Percentiles rank a stretch among this genome's conserved stretches.
These are phyloP conservation scores for Drosophila mettleri DNA, from an alignment of 2,888 invertebrate species.

Conservation along the genomic window DNA sequence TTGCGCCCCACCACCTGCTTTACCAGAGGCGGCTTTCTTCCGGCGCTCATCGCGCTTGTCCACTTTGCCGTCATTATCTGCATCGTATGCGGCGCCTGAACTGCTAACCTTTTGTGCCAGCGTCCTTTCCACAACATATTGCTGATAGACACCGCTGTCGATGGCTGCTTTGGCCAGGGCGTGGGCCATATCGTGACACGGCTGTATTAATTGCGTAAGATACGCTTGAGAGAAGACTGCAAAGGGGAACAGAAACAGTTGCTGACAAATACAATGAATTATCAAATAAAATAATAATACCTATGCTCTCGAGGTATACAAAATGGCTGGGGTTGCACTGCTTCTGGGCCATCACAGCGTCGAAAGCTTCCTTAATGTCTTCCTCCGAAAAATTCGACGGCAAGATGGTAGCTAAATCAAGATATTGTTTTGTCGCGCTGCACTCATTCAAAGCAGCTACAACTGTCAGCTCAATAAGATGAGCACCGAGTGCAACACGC, in stretches of 20 bases:
- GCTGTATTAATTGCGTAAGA: constrained; percentile 88
- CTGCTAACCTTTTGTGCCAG: constrained; percentile 81
- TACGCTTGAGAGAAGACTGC: constrained; percentile 88
- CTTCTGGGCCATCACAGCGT: constrained; percentile 87
- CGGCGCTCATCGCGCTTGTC: constrained; percentile 95
- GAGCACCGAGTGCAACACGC: constrained; percentile 91
- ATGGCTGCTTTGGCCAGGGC: constrained; percentile 89
- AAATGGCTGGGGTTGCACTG: constrained; percentile 86
- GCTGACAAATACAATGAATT: too few relatives aligned
- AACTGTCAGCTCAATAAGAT: constrained; percentile 86
- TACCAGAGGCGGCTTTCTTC: constrained; percentile 94
- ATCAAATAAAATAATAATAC: constrained; percentile 83
- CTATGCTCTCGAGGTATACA: constrained; percentile 87
- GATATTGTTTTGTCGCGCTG: constrained; percentile 90
- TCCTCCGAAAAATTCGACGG: constrained; percentile 92
- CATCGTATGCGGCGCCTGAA: constrained; percentile 64
- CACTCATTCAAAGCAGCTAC: constrained; percentile 95
- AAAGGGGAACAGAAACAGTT: background rate
- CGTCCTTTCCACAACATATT: constrained; percentile 89
- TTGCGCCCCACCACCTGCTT: constrained; percentile 96
- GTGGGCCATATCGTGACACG: constrained; percentile 89
- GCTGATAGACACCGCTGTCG: constrained; percentile 91
- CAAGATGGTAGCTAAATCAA: constrained; percentile 92
- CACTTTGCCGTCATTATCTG: constrained; percentile 84
- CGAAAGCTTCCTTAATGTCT: constrained; percentile 91